Evolutionary conservation across 2,797 vertebrate genomes (phyloP).

Genomic region (Syngnathus acus): DNA sequence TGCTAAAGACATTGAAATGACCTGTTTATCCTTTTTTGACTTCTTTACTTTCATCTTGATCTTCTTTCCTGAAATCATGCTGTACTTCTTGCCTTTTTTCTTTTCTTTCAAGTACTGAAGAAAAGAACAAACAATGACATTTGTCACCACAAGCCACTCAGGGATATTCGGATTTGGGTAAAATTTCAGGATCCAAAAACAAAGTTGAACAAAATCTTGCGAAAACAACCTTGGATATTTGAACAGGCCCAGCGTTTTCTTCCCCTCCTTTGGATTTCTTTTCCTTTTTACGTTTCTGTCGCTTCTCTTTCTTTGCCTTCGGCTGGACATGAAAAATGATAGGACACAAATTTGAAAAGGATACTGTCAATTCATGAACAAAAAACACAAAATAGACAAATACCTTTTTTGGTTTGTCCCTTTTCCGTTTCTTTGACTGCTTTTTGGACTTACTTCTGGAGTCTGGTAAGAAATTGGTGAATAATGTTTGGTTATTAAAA

Average conservation of each 20-base stretch:
- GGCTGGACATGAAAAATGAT: constrained; percentile 23
- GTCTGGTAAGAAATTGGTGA: constrained; percentile 42
- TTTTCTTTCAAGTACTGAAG: constrained; percentile 83
- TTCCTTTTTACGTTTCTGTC: constrained; percentile 80
- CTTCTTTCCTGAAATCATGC: constrained; percentile 93
- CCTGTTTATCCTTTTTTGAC: constrained; percentile 89
- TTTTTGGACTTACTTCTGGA: constrained; percentile 76
- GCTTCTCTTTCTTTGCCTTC: constrained; percentile 76
- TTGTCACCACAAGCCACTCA: neutral
- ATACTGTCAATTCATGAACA: neutral
- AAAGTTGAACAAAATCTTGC: neutral
- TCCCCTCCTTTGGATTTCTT: constrained; percentile 79
- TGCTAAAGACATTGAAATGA: constrained; percentile 38
- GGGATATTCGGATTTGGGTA: neutral
- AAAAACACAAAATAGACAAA: neutral
- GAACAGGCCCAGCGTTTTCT: constrained; percentile 73
- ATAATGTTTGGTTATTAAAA: neutral
- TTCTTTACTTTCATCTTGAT: constrained; percentile 96
- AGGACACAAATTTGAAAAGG: neutral
- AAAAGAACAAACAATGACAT: constrained; percentile 6
- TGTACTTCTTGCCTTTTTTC: constrained; percentile 82
- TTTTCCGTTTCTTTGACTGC: constrained; percentile 79
- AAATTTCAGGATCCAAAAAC: neutral
- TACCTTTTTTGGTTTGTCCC: constrained; percentile 85
- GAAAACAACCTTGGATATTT: constrained; percentile 81